Evolutionary conservation across 2,888 invertebrate genomes (phyloP), one percentile per base, ranked within the genome.

Genomic region (Sinopyrophorus schimmeli): DNA sequence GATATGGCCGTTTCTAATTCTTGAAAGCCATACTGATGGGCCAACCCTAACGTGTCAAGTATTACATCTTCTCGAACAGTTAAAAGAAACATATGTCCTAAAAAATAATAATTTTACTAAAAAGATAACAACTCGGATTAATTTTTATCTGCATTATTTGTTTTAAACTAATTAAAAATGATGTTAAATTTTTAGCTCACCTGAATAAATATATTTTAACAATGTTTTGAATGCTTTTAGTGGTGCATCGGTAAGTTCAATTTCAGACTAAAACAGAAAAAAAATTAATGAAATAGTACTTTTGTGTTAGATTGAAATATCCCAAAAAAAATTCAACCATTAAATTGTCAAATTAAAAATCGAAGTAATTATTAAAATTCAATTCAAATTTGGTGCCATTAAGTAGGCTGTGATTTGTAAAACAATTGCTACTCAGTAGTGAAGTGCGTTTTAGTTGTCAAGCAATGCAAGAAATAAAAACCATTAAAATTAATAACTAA

Each of bases 1-100:
- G 95, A 95, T 59, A 99, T 90, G 16, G 95, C 86, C 0, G 83
- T 76, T 78, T 98, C 96, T 58, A 99, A 74, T 71, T 94, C 92
- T 48, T 80, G 83, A 76, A 99, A 96, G 48, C 95, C 95, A 76
- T 95, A 99, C 71, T 95, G 89, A 77, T 99, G 94, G 20, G 96
- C 92, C 70, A 99, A 78, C 3, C 94, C 95, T 40, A 86, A 70
- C 59, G 83, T 84, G 63, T 86, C 86, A 56, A 86, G 74, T 47
- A 86, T 82, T 2, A 82, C 80, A 53, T 86, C 85, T 64, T 86
- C 85, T 34, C 82, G 80, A 58, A 86, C 74, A 47, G 82, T 76
- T 18, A 82, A 80, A 32, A 86, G 71, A 3, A 82, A 82, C 80
- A 86, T 81, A 62, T 83, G 83, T 40, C 86, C 83, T 80, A 62